Evolutionary conservation across 1,140 invertebrate genomes (phyloP), one percentile per base, ranked within the genome.

Genomic region (Mactra quadrangularis): DNA sequence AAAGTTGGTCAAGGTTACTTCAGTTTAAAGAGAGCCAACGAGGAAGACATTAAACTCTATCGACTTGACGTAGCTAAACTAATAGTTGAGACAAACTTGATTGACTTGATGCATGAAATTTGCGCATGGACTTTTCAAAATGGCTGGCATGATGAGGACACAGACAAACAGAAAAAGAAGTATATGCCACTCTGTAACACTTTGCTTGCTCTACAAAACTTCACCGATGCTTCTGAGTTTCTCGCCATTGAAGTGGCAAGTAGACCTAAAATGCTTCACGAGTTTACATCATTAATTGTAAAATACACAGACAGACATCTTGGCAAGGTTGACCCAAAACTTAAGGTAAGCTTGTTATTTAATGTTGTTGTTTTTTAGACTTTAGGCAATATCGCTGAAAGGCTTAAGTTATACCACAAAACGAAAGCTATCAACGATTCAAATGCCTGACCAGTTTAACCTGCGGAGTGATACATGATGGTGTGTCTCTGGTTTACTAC

Each of bases 291-390:
- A 2, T 45, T 66, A 29, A 11, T 66, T n/a, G 22, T 47, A 7
- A 38, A 47, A 7, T 66, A 66, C 41, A 11, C 19, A 13, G 62
- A 66, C 62, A 66, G 38, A 38, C 62, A 66, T 47, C 41, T 66
- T 22, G 38, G 22, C 11, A 47, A 22, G 35, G 22, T 47, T 1
- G 62, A 66, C 41, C 62, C 62, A 27, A 6, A 33, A n/a, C 22
- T 66, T 41, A 45, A 45, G 62, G 62, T 66, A 47, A 66, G 38
- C 15, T 41, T n/a, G n/a, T n/a, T n/a, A n/a, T n/a, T n/a, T n/a
- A n/a, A n/a, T n/a, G n/a, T n/a, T n/a, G n/a, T n/a, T n/a, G n/a
- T n/a, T n/a, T n/a, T n/a, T n/a, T n/a, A n/a, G n/a, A n/a, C n/a
- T n/a, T n/a, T n/a, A n/a, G n/a, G n/a, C n/a, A n/a, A n/a, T n/a